phyloP scores from a whole-genome alignment of 2,113 vertebrate genomes.

The Nettapus auritus region DNA sequence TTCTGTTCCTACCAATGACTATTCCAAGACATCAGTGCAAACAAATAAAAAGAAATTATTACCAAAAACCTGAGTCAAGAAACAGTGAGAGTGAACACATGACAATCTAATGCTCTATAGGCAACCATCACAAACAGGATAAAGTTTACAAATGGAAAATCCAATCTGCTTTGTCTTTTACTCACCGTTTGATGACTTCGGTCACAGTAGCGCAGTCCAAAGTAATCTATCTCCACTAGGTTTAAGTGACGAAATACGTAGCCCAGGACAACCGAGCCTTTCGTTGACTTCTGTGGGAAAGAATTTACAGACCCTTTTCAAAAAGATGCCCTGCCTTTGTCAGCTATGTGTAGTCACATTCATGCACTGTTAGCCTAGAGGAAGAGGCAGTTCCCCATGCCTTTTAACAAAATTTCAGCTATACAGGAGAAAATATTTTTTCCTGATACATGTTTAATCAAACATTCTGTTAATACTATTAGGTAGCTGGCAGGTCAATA shows the following conservation, averaged over 20 bases:
- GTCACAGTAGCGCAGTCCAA: slow-evolving; percentile 93
- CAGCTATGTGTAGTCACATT: slow-evolving; percentile 43
- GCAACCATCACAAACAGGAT: not conserved
- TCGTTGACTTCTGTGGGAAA: slow-evolving; percentile 91
- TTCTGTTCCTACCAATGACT: not conserved
- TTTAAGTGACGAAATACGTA: slow-evolving; percentile 89
- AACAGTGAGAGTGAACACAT: not conserved
- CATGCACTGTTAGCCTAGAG: slow-evolving; percentile 53
- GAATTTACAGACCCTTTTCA: slow-evolving; percentile 75
- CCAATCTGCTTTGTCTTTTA: not conserved
- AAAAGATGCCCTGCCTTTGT: slow-evolving; percentile 62
- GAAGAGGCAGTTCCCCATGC: not conserved
- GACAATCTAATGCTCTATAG: not conserved
- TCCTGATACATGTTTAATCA: not conserved
- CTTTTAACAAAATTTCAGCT: slow-evolving; percentile 30
- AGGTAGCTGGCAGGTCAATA: not conserved
- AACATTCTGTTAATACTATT: not conserved
- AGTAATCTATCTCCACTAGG: slow-evolving; percentile 89
- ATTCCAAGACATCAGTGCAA: not conserved
- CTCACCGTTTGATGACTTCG: slow-evolving; percentile 90
- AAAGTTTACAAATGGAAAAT: slow-evolving; percentile 7
- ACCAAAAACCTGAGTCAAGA: not conserved
- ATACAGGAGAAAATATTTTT: not conserved
- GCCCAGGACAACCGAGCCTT: slow-evolving; percentile 85
- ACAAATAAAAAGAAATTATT: not conserved